A percentile compares a stretch with the other conserved stretches of the same genome.
Conservation (phyloP, 2,797 vertebrate species). For the Sebastes minor region DNA sequence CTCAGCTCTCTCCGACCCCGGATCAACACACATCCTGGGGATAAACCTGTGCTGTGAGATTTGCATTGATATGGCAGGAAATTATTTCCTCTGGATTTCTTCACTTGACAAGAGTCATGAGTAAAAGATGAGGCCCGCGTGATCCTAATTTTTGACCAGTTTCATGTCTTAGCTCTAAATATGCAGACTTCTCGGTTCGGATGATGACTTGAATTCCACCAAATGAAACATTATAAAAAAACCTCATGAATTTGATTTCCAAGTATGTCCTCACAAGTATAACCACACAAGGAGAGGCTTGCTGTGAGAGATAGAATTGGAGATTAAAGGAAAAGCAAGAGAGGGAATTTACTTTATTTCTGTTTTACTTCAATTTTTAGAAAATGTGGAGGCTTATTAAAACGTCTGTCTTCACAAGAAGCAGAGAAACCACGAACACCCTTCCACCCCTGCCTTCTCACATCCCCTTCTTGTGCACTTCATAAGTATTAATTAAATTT, state of each 20-base stretch:
- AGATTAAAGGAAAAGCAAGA: constrained; percentile 27
- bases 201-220: neutral
- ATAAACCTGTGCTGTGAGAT: constrained; percentile 32
- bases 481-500: neutral
- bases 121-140: constrained; percentile 12
- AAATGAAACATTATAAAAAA: neutral
- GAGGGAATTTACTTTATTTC: constrained; percentile 28
- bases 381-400: constrained; percentile 1
- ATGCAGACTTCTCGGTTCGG: neutral
- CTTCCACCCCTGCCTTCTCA: neutral
- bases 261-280: neutral
- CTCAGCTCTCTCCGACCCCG: neutral
- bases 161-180: neutral
- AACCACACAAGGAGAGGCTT: neutral
- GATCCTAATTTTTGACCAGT: neutral
- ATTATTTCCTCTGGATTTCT: constrained; percentile 34
- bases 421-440: neutral
- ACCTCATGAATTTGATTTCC: neutral
- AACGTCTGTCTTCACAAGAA: constrained; percentile 2
- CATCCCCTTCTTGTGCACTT: neutral
- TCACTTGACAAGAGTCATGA: constrained; percentile 16
- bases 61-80: constrained; percentile 31
- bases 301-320: neutral
- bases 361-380: constrained; percentile 14
- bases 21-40: constrained; percentile 30